Conservation (phyloP, 2,888 invertebrate genomes). For the Lamellibrachia columna region DNA sequence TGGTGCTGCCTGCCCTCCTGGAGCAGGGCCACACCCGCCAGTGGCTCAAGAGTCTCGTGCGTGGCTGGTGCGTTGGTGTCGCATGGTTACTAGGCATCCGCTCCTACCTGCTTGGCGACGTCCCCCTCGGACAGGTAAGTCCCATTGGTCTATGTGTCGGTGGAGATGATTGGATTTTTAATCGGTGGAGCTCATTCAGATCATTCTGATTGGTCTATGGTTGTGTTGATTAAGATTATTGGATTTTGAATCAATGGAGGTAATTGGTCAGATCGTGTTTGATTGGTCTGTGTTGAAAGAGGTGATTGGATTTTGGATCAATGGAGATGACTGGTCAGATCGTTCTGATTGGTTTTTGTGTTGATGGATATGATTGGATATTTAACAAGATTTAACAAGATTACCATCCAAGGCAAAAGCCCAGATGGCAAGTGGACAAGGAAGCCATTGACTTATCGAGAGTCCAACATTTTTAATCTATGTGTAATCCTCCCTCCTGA, state of each 20-base stretch:
- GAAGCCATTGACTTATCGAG: too few relatives aligned
- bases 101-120: constrained; percentile 87
- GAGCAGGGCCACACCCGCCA: constrained; percentile 97
- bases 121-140: constrained; percentile 46
- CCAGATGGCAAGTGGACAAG: too few relatives aligned
- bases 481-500: too few relatives aligned
- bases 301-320: background rate
- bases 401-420: too few relatives aligned
- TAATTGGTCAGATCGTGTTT: background rate
- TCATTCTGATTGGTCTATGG: background rate
- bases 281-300: background rate
- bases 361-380: background rate
- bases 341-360: background rate
- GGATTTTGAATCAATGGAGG: background rate
- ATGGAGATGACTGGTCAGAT: background rate
- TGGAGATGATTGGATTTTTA: background rate
- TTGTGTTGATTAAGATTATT: too few relatives aligned
- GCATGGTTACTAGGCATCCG: constrained; percentile 87
- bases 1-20: constrained; percentile 92
- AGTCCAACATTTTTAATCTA: too few relatives aligned
- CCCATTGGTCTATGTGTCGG: background rate
- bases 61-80: constrained; percentile 66
- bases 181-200: background rate
- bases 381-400: too few relatives aligned
- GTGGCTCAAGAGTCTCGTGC: constrained; percentile 88